Evolutionary conservation across 64 coral and sea anemone genomes (phyloP), one percentile per base, ranked within the genome.

Genomic region (Stichodactyla mertensii): DNA sequence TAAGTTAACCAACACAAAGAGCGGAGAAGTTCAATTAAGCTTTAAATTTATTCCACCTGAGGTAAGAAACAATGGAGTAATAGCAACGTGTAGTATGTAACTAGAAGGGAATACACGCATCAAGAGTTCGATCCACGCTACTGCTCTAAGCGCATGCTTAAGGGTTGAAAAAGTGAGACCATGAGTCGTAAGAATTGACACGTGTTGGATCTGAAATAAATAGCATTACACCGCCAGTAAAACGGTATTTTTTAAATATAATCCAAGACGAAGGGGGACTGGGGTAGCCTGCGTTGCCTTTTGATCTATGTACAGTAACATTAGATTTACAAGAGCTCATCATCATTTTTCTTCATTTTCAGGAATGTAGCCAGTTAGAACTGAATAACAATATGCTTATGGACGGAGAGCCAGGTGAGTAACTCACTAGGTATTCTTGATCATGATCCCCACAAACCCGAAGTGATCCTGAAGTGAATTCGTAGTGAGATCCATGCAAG

Each of bases 31-130:
- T 13, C 92, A 93, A 53, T 16, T 93, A 77, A 64, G 78, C 16
- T 93, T 93, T 58, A 82, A 79, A 55, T 93, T 86, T 58, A 89
- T 85, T 51, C 56, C 92, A 22, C 92, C 87, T 28, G 59, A 93
- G 87, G 92, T 93, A 57, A 80, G 78, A 6, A 45, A 45, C 36
- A 45, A 2, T 45, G 1, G 36, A 45, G 36, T 1, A 2, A 45
- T 45, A 45, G 18, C 22, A 52, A 2, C 52, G 1, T 16, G 16
- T 70, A 69, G 22, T 69, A 69, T 1, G 15, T 69, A 69, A 0
- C 64, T 16, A 0, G 22, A 16, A 69, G 15, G 22, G 31, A 36
- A 36, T 36, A 36, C 31, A 36, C 2, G 31, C 31, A 36, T 36
- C 31, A 45, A 45, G 36, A 4, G 36, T 45, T 45, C n/a, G n/a